Conservation (phyloP, 2,888 invertebrate genomes). For the Conomelus anceps region DNA sequence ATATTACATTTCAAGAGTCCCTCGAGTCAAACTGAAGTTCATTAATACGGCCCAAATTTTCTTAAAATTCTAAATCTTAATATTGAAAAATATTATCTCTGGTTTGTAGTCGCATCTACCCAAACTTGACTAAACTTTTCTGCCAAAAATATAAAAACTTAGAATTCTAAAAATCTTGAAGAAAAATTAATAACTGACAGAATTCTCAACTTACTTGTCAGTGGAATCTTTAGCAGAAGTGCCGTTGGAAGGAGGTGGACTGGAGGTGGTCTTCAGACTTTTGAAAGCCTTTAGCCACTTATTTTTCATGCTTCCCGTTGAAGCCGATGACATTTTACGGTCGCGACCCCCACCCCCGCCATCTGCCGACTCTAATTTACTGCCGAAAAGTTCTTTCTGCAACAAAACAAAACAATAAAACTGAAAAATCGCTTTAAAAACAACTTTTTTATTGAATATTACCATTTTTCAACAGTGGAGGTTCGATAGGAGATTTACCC, state of each 20-base stretch:
- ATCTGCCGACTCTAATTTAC: constrained; percentile 61
- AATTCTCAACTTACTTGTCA: constrained; percentile 56
- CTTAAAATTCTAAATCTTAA: too few relatives aligned
- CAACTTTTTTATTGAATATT: background rate
- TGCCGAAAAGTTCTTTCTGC: constrained; percentile 79
- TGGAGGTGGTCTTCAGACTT: constrained; percentile 72
- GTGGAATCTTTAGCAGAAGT: constrained; percentile 42
- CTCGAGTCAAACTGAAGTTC: too few relatives aligned
- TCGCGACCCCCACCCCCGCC: constrained; percentile 53
- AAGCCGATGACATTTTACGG: constrained; percentile 78
- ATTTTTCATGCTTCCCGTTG: constrained; percentile 86
- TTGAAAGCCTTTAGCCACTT: constrained; percentile 97
- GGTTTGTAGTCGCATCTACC: too few relatives aligned
- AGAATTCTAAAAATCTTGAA: too few relatives aligned
- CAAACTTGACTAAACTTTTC: too few relatives aligned
- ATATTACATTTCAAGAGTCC: too few relatives aligned
- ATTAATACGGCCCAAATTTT: too few relatives aligned
- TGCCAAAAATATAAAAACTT: too few relatives aligned
- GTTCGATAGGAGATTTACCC: too few relatives aligned
- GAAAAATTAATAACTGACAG: too few relatives aligned
- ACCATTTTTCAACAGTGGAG: too few relatives aligned
- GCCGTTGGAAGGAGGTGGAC: constrained; percentile 47
- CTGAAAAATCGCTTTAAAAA: background rate
- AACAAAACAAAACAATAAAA: constrained; percentile 36
- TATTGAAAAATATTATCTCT: too few relatives aligned